These are phyloP conservation scores for Hemiscyllium ocellatum DNA, from an alignment of 2,113 vertebrate species.

Conservation along the genomic window DNA sequence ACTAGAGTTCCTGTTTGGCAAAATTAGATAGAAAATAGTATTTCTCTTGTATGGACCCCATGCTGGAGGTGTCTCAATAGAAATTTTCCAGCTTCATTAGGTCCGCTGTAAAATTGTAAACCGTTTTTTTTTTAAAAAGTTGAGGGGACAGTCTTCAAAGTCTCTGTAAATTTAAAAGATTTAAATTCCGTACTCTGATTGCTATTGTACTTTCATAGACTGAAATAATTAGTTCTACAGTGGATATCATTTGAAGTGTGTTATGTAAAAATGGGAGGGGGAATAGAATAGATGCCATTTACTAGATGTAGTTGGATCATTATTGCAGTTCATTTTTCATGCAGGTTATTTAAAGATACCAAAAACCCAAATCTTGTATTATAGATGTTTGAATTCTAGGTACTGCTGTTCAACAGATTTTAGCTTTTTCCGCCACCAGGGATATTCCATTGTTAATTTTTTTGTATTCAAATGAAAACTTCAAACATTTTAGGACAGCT, in stretches of 20 bases:
- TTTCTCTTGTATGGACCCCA: not conserved
- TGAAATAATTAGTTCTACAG: not conserved
- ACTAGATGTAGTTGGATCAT: not conserved
- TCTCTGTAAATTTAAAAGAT: not conserved
- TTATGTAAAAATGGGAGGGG: not conserved
- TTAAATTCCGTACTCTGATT: not conserved
- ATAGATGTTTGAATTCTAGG: not conserved
- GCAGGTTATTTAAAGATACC: not conserved
- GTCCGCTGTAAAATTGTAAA: not conserved
- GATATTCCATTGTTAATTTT: not conserved
- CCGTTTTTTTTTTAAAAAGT: not conserved
- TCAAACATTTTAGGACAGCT: conserved; percentile 19
- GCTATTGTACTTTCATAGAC: not conserved
- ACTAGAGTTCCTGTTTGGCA: not conserved
- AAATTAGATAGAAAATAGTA: not conserved
- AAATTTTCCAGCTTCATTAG: not conserved
- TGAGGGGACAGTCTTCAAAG: not conserved
- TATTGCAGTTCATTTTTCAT: not conserved
- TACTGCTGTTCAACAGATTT: not conserved
- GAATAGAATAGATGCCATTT: not conserved
- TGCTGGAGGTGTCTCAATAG: not conserved
- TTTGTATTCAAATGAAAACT: conserved; percentile 3
- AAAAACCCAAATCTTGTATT: not conserved
- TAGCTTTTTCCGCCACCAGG: not conserved
- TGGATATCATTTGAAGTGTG: not conserved